Evolutionary conservation across 2,113 vertebrate genomes (phyloP), one percentile per base, ranked within the genome.

Genomic region (Ondatra zibethicus): DNA sequence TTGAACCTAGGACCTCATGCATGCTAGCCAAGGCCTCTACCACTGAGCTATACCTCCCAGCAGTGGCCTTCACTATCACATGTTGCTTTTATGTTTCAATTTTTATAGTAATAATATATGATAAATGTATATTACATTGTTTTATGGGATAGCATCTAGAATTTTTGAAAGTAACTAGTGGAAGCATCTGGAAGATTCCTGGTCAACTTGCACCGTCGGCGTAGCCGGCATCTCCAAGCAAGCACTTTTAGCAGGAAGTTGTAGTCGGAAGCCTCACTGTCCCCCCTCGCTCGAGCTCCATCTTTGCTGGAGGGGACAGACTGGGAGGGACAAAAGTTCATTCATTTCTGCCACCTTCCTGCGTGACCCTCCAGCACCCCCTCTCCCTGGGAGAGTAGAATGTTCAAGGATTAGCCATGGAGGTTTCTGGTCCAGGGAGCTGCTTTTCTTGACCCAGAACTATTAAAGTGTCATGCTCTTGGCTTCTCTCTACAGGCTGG

Each of bases 371-470:
- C 27, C 9, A 17, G 11, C 36, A 65, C 58, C 33, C 61, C 36
- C 21, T 7, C 52, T 11, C 4, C 19, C 45, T 39, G 50, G 13
- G 50, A 84, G 29, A 84, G 27, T 23, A 87, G 58, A 45, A 4
- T 25, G 13, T 31, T 2, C 19, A 21, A 29, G 58, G 39, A n/a
- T 3, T 0, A 0, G 10, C 13, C 0, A 0, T 6, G 55, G 29
- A 16, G 19, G 16, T 36, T 81, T 50, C 72, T 31, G 0, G 19
- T 45, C 31, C 52, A 36, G 75, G 39, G 21, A 72, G 80, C 73
- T 42, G 4, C 36, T 50, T 39, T 27, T 21, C 7, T 65, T 58
- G 16, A 9, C 14, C 23, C 3, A 7, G 70, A 31, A 42, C 10
- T 55, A 45, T 17, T 39, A 58, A 58, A 50, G 16, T 1, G 31